phyloP scores from a whole-genome alignment of 2,113 vertebrate species.

The Alosa alosa region DNA sequence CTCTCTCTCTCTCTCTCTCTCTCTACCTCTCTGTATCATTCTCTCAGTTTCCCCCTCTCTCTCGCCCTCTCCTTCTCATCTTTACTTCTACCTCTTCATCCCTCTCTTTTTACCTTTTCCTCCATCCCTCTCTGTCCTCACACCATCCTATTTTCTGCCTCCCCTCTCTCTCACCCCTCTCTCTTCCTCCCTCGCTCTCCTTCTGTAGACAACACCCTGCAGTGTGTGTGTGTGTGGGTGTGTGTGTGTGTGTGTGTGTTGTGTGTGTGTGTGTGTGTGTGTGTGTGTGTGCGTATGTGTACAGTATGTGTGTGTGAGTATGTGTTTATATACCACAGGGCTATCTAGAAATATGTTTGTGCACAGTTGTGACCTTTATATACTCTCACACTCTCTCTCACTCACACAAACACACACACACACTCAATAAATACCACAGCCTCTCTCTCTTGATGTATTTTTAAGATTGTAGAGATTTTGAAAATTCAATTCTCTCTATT shows the following conservation, averaged over 20 bases:
- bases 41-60: neutral
- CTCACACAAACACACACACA: neutral
- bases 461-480: too few species aligned
- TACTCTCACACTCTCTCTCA: neutral
- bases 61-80: neutral
- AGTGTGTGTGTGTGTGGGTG: neutral
- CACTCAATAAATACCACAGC: neutral
- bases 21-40: neutral
- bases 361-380: neutral
- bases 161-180: neutral
- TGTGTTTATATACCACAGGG: neutral
- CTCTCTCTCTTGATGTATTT: too few species aligned
- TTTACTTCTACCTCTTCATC: neutral
- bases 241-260: slow-evolving; percentile 18
- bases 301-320: slow-evolving; percentile 13
- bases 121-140: too few species aligned
- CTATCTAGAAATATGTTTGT: neutral
- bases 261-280: neutral
- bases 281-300: neutral
- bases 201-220: neutral
- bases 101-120: too few species aligned
- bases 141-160: too few species aligned
- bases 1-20: neutral
- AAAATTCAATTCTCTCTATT: too few species aligned
- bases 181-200: neutral